Evolutionary conservation across 2,113 vertebrate species (phyloP).

Genomic region (Telmatochromis sp.): DNA sequence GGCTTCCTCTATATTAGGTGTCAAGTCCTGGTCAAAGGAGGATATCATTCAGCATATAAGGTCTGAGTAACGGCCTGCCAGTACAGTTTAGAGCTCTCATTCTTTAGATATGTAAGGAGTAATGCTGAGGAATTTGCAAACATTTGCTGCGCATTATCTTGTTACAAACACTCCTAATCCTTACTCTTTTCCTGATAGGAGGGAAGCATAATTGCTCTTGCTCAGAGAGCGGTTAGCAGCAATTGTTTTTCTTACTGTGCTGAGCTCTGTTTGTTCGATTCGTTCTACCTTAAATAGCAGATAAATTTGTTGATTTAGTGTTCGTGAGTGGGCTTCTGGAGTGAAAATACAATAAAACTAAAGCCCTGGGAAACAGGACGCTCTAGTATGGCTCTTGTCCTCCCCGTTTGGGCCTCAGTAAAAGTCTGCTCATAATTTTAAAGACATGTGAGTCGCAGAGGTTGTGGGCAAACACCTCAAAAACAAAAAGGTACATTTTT

Average conservation of each 20-base stretch:
- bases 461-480: conserved; percentile 1
- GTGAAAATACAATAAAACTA: not conserved
- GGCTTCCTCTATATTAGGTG: conserved; percentile 17
- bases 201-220: conserved; percentile 31
- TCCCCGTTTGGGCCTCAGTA: not conserved
- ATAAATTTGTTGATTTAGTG: conserved; percentile 4
- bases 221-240: not conserved
- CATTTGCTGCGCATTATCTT: conserved; percentile 58
- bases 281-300: not conserved
- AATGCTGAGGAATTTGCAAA: conserved; percentile 48
- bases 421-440: conserved; percentile 1
- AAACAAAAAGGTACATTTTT: conserved; percentile 35
- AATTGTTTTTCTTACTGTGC: conserved; percentile 24
- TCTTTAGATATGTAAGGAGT: conserved; percentile 35
- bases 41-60: conserved; percentile 20
- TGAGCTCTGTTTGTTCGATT: not conserved
- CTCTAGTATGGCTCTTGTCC: not conserved
- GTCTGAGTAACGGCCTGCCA: not conserved
- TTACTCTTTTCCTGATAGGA: conserved; percentile 15
- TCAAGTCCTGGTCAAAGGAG: conserved; percentile 34
- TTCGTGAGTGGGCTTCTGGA: not conserved
- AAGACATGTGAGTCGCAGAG: not conserved
- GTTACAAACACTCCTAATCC: conserved; percentile 47
- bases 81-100: conserved; percentile 23
- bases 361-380: not conserved